Evolutionary conservation across 2,888 invertebrate species (phyloP), one percentile per base, ranked within the genome.

Genomic region (Xestia xanthographa): DNA sequence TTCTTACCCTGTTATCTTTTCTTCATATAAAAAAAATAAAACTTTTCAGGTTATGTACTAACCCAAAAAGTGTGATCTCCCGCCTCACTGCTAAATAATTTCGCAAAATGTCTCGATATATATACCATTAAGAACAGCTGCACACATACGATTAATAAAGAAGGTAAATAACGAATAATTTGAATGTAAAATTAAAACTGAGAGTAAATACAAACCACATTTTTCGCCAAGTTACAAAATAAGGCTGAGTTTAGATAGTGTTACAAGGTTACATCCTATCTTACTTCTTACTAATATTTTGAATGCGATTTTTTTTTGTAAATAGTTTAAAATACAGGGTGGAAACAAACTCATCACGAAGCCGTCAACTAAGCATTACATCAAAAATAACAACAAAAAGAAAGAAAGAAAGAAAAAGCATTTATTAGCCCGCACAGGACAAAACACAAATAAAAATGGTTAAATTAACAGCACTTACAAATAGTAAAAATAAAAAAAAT

Each of bases 1-100:
- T 17, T 20, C 50, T 76, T 62, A 76, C 76, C 75, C 14, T 17
- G 38, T 17, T 58, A 9, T 29, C 6, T 26, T 9, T 12, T 20
- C 17, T 45, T 58, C 12, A 50, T 50, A 1, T 20, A 11, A 50
- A 65, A 45, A 60, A 17, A 20, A 0, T 22, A 3, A 34, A 4
- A 50, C 38, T 71, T 26, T 41, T 66, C 20, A n/a, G 12, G 29
- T 29, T 4, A 72, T 41, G 3, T n/a, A 26, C 8, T n/a, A 12
- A 66, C 45, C 65, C 38, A 73, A 65, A 62, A 41, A 1, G 58
- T 65, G 8, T 56, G n/a, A 34, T 34, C 26, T n/a, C 2, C 12
- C 12, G 9, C 26, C 45, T n/a, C 14, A 34, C 73, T 53, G 6
- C 41, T 60, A 11, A n/a, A 58, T 48, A 1, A 50, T 34, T 22